Conservation (phyloP, 1,140 invertebrate genomes). For the Meloidogyne floridensis region DNA sequence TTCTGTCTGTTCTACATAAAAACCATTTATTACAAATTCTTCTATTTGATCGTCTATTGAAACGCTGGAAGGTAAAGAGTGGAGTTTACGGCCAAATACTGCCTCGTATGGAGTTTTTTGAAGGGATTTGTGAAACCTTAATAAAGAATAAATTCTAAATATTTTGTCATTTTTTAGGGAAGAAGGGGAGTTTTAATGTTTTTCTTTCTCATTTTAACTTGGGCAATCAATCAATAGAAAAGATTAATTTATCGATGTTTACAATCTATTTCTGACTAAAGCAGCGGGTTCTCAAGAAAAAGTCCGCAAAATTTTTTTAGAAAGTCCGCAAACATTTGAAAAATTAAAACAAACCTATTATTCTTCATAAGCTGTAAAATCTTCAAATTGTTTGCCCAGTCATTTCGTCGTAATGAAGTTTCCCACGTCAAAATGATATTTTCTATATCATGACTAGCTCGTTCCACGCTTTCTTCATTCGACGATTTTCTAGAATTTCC, state of each 20-base stretch:
- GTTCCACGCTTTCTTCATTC: neutral
- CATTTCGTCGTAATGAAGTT: neutral
- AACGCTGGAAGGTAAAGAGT: neutral
- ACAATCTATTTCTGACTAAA: no score
- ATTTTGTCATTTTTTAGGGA: no score
- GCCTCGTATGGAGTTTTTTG: neutral
- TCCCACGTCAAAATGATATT: constrained; percentile 11
- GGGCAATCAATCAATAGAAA: no score
- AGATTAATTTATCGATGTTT: no score
- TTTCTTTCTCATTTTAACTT: no score
- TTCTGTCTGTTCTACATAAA: no score
- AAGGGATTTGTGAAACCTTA: neutral
- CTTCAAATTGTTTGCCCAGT: neutral
- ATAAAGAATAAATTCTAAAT: neutral
- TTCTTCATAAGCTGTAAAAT: constrained; percentile 6
- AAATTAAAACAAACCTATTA: neutral
- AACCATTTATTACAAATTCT: neutral
- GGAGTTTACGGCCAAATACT: neutral
- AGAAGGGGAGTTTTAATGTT: no score
- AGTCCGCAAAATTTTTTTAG: no score
- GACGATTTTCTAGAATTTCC: neutral
- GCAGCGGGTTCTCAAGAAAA: no score
- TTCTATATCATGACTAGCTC: neutral
- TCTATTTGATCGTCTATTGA: neutral
- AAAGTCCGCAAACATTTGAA: neutral